Evolutionary conservation across 2,113 vertebrate species (phyloP), one percentile per base, ranked within the genome.

Genomic region (Pyxicephalus adspersus): DNA sequence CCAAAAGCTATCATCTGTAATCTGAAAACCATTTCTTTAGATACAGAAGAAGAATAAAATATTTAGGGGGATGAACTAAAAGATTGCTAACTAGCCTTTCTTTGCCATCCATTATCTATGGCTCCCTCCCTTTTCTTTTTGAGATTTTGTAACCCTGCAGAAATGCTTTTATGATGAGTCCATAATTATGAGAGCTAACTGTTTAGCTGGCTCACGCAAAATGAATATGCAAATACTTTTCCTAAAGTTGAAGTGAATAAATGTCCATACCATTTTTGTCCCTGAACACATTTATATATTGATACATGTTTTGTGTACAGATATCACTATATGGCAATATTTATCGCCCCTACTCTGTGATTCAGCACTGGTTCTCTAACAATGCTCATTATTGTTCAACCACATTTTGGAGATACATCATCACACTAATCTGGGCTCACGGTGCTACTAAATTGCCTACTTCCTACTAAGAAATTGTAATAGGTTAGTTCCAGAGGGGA

Each of bases 1-100:
- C 29, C 61, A 75, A 82, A 50, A 82, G 60, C 61, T 60, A 75
- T 80, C 38, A 72, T 75, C 70, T 75, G 28, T 74, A 81, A 81
- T 74, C 31, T 66, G 50, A 31, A 57, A 81, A 82, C 28, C n/a
- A 38, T 79, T 79, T 79, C 64, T 68, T 68, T 38, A 57, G 16
- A 67, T 38, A 31, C 76, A 78, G 28, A 45, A 54, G n/a, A 50
- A 79, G 17, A 50, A 58, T 25, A 58, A 18, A 79, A 79, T 64
- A 67, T 57, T 79, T 31, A 58, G 38, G 23, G 61, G 50, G 34
- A 66, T 72, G 55, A 51, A 64, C 6, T 34, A 51, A 74, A 73
- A 71, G 31, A 60, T 81, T 57, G 73, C 60, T 15, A 81, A 64
- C 45, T 64, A 65, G 68, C 60, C 51, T 57, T 5, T 64, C 45